Evolutionary conservation across 2,113 vertebrate genomes (phyloP).

Genomic region (Phaethornis superciliosus): DNA sequence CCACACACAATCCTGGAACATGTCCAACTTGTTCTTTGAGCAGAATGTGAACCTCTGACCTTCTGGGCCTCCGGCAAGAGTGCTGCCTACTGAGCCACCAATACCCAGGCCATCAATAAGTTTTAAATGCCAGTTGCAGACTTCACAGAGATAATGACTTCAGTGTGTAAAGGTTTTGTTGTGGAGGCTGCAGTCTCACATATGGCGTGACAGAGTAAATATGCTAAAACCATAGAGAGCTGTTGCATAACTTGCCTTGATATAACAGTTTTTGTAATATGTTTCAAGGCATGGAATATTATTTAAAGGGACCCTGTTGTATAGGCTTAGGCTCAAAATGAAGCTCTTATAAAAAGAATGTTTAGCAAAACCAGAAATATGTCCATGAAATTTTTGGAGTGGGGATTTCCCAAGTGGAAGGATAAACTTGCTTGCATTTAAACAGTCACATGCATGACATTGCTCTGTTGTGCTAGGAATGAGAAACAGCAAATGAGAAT

Average conservation of each 20-base stretch:
- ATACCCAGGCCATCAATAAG: slow-evolving; percentile 59
- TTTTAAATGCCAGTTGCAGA: slow-evolving; percentile 64
- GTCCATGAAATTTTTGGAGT: slow-evolving; percentile 56
- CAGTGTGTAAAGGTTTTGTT: slow-evolving; percentile 53
- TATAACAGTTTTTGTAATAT: slow-evolving; percentile 62
- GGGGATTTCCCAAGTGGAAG: slow-evolving; percentile 38
- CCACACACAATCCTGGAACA: slow-evolving; percentile 52
- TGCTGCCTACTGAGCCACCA: slow-evolving; percentile 65
- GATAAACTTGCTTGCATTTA: slow-evolving; percentile 57
- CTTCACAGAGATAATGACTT: slow-evolving; percentile 61
- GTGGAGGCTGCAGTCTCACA: slow-evolving; percentile 44
- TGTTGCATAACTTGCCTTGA: slow-evolving; percentile 62
- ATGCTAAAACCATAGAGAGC: slow-evolving; percentile 37
- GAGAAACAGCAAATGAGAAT: slow-evolving; percentile 55
- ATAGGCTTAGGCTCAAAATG: slow-evolving; percentile 49
- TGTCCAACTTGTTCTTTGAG: slow-evolving; percentile 56
- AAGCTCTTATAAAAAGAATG: slow-evolving; percentile 60
- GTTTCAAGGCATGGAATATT: slow-evolving; percentile 64
- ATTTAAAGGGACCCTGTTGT: slow-evolving; percentile 59
- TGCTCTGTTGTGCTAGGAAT: slow-evolving; percentile 44
- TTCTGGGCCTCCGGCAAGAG: slow-evolving; percentile 46
- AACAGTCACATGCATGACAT: slow-evolving; percentile 22
- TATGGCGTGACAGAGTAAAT: slow-evolving; percentile 50
- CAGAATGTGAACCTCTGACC: slow-evolving; percentile 64
- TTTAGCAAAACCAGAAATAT: slow-evolving; percentile 61